Evolutionary conservation across 1,140 invertebrate species (phyloP), one percentile per base, ranked within the genome.

Genomic region (Holotrichia oblita): DNA sequence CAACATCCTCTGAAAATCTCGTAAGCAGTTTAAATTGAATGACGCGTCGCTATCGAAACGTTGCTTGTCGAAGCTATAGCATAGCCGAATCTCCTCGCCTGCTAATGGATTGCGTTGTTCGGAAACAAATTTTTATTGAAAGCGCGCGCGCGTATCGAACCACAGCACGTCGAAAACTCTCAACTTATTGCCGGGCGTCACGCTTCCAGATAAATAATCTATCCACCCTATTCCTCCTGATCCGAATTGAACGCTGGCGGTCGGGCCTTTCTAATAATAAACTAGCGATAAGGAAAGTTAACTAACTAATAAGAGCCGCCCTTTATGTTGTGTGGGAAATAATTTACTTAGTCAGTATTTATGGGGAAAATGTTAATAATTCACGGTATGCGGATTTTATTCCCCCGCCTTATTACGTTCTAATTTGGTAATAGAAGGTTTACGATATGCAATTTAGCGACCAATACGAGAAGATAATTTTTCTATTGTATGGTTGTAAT

Each of bases 101-200:
- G 42, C 42, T 44, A 44, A 44, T 44, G 42, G 42, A 44, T 44
- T 44, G 42, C 42, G 42, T n/a, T n/a, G 42, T 44, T 44, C 42
- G 42, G 42, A 44, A 44, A 44, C 42, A 44, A 44, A 44, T 44
- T 44, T 44, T 44, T 44, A 44, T 44, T 44, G 42, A 44, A 44
- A 44, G 42, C 42, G 42, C 8, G 9, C 8, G 9, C 27, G 27
- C 27, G 27, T n/a, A 44, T 44, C 42, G 42, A 44, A 44, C 42
- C 42, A 9, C 27, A 34, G 27, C 27, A 34, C 42, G 2, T 6
- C 42, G 42, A 44, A 44, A 44, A n/a, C 42, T 44, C 9, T 1
- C 42, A 44, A 44, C 42, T 44, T 44, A 44, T 44, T 44, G 42
- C 42, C 42, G 9, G 42, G 42, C 42, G 42, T 44, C 42, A 44